A percentile compares a stretch with the other conserved stretches of the same genome.
Evolutionary conservation across 2,888 invertebrate species (phyloP).

Genomic region (Ecliptopera silaceata): DNA sequence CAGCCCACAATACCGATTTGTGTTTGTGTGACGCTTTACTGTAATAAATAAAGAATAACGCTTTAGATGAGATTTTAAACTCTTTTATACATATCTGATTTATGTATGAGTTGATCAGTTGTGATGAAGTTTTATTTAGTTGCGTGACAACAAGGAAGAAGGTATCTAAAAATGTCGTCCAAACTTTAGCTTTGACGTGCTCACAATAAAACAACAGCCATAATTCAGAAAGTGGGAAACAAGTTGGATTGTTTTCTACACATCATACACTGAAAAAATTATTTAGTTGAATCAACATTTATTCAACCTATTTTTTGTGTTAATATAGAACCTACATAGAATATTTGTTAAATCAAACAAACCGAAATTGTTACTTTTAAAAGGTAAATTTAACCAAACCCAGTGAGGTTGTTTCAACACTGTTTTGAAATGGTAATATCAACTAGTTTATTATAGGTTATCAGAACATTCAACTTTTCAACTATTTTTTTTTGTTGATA

Average conservation of each 20-base stretch:
- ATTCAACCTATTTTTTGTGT: too few relatives aligned
- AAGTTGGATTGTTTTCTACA: constrained; percentile 81
- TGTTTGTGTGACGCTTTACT: constrained; percentile 53
- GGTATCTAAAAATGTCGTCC: constrained; percentile 37
- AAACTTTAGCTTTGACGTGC: constrained; percentile 67
- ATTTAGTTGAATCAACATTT: too few relatives aligned
- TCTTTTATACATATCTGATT: not conserved
- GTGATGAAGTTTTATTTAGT: not conserved
- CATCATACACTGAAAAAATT: too few relatives aligned
- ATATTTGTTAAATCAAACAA: too few relatives aligned
- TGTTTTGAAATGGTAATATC: too few relatives aligned
- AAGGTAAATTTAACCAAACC: too few relatives aligned
- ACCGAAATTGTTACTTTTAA: too few relatives aligned
- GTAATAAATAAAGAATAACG: constrained; percentile 42
- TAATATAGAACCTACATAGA: too few relatives aligned
- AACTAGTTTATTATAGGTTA: too few relatives aligned
- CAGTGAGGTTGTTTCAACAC: too few relatives aligned
- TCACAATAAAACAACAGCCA: constrained; percentile 76
- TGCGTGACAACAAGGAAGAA: constrained; percentile 33
- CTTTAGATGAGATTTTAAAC: not conserved
- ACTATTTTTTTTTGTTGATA: too few relatives aligned
- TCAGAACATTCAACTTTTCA: too few relatives aligned
- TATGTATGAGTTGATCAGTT: not conserved
- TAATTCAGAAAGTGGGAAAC: constrained; percentile 76
- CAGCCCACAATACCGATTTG: constrained; percentile 62